Evolutionary conservation across 2,113 vertebrate species (phyloP).

Genomic region (Rhabdomys dilectus): DNA sequence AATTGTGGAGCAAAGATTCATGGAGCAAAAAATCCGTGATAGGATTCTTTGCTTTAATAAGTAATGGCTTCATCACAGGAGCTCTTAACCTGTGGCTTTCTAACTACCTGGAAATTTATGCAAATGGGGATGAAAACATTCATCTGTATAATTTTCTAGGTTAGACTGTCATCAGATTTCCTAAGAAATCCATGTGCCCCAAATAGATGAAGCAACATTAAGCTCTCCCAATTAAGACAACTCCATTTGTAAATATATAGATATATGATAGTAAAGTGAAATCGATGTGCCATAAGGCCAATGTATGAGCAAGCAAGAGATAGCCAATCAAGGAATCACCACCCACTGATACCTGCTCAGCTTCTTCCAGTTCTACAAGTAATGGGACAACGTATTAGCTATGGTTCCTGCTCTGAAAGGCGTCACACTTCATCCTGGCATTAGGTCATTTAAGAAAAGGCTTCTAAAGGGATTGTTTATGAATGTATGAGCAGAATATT

Average conservation of each 20-base stretch:
- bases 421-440: constrained; percentile 6
- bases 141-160: constrained; percentile 49
- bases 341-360: not conserved
- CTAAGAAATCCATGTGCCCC: constrained; percentile 3
- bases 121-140: constrained; percentile 34
- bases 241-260: constrained; percentile 53
- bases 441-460: constrained; percentile 33
- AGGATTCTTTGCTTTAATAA: constrained; percentile 48
- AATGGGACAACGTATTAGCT: constrained; percentile 29
- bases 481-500: not conserved
- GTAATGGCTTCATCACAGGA: not conserved
- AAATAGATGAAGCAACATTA: constrained; percentile 55
- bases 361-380: not conserved
- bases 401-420: not conserved
- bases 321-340: not conserved
- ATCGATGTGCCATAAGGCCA: not conserved
- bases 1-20: constrained; percentile 25
- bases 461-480: constrained; percentile 30
- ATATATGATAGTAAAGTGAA: not conserved
- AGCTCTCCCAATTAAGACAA: constrained; percentile 50
- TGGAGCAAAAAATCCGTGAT: no score
- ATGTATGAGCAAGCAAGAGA: not conserved
- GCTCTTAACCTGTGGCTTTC: constrained; percentile 44
- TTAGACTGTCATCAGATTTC: constrained; percentile 59
- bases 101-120: constrained; percentile 51